phyloP scores from a whole-genome alignment of 2,113 vertebrate genomes.

The Pongo pygmaeus region DNA sequence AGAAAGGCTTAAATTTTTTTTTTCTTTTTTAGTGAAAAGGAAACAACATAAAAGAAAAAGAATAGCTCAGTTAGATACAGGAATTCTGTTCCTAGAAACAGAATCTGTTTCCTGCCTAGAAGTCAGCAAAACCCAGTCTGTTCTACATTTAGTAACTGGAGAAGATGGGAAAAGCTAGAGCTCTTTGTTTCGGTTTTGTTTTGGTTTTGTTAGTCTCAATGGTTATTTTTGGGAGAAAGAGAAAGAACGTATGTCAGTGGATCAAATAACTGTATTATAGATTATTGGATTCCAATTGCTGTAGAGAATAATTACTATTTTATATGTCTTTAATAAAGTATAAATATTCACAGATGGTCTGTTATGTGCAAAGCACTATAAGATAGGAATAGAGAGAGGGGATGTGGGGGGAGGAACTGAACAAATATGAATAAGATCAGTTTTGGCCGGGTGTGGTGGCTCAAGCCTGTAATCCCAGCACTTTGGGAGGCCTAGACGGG shows the following conservation, averaged over 20 bases:
- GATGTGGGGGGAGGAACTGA: neutral
- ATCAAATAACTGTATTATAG: neutral
- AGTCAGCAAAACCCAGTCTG: neutral
- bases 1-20: neutral
- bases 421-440: neutral
- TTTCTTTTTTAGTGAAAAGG: constrained; percentile 6
- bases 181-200: neutral
- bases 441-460: neutral
- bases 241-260: neutral
- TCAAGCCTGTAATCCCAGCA: no score
- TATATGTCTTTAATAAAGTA: neutral
- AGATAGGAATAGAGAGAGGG: neutral
- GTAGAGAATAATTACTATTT: neutral
- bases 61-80: neutral
- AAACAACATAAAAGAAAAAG: neutral
- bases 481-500: no score
- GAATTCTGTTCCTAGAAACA: constrained; percentile 20
- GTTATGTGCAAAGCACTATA: neutral
- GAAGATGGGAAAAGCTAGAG: neutral
- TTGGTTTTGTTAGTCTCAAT: neutral
- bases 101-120: neutral
- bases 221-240: neutral
- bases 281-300: neutral
- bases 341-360: neutral
- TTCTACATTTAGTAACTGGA: neutral